These are phyloP conservation scores for Gouania willdenowi DNA, from an alignment of 2,797 vertebrate species.

Conservation along the genomic window DNA sequence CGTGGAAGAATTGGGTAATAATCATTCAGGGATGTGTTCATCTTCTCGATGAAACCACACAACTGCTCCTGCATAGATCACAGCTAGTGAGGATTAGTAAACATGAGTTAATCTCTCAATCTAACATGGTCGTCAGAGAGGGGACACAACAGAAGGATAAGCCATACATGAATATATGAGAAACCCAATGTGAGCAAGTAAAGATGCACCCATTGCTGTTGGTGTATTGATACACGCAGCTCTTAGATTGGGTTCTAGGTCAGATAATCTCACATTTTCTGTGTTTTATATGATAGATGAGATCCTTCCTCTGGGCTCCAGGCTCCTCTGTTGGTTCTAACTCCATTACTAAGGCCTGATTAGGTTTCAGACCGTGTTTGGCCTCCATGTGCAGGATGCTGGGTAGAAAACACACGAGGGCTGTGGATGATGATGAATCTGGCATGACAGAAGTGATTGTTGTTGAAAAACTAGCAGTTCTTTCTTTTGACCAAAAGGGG, in stretches of 20 bases:
- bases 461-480: constrained; percentile 23
- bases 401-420: neutral
- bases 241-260: constrained; percentile 4
- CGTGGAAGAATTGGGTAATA: constrained; percentile 39
- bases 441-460: constrained; percentile 21
- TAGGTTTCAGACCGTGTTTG: constrained; percentile 11
- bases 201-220: too few relatives aligned
- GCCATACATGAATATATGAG: too few relatives aligned
- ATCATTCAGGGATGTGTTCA: constrained; percentile 23
- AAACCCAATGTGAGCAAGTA: too few relatives aligned
- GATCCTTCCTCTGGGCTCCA: too few relatives aligned
- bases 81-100: constrained; percentile 70
- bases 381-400: neutral
- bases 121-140: constrained; percentile 48
- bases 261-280: constrained; percentile 17
- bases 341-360: constrained; percentile 38
- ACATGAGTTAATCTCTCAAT: constrained; percentile 71
- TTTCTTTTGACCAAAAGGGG: constrained; percentile 21
- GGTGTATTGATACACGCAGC: too few relatives aligned
- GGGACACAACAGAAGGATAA: constrained; percentile 48
- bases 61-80: constrained; percentile 61
- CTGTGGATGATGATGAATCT: constrained; percentile 6
- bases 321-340: constrained; percentile 17
- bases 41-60: constrained; percentile 36
- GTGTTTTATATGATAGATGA: too few relatives aligned